Conservation (phyloP, 1,140 invertebrate species). For the Cydia strobilella region DNA sequence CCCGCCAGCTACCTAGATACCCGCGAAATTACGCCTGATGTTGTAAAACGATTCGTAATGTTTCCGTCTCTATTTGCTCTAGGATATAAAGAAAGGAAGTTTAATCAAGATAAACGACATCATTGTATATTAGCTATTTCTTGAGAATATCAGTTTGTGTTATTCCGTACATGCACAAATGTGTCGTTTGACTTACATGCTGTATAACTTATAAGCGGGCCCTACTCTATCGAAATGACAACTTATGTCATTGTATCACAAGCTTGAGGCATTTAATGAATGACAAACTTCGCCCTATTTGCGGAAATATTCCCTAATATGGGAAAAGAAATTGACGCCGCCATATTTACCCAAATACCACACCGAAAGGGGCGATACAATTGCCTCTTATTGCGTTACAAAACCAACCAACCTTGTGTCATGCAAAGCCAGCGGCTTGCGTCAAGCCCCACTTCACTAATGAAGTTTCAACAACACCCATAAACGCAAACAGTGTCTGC, state of each 20-base stretch:
- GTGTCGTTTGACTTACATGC: no score
- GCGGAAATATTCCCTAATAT: no score
- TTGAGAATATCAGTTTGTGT: not conserved
- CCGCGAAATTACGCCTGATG: slow-evolving; percentile 11
- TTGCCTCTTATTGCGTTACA: not conserved
- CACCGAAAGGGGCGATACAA: no score
- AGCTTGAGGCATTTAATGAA: no score
- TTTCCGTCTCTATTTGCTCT: not conserved
- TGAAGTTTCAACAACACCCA: slow-evolving; percentile 1
- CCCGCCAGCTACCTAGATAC: no score
- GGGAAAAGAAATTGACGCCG: no score
- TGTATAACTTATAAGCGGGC: no score
- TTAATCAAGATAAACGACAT: no score
- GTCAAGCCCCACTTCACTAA: not conserved
- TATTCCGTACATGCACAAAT: not conserved
- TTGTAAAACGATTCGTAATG: not conserved
- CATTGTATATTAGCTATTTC: not conserved
- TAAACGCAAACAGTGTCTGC: slow-evolving; percentile 9
- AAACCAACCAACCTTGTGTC: not conserved
- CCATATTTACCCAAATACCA: no score
- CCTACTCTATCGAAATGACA: no score
- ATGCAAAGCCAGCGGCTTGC: not conserved
- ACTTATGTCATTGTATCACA: no score
- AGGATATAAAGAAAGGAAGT: not conserved
- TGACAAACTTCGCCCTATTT: no score